A percentile compares a stretch with the other conserved stretches of the same genome.
phyloP scores from a whole-genome alignment of 2,113 vertebrate genomes.

The Bos taurus region ARS-UCD2.0 NC_037333.1:56937501-56938000 shows the following conservation, averaged over 20 bases:
- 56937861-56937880: not conserved
- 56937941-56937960: not conserved
- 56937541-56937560: not conserved
- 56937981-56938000: not conserved
- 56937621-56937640: not conserved
- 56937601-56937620: not conserved
- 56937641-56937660: not conserved
- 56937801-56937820: not conserved
- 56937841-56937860: rapidly evolving
- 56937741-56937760: not conserved
- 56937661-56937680: not conserved
- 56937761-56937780: not conserved
- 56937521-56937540: not conserved
- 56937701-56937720: not conserved
- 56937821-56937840: not conserved
- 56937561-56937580: not conserved
- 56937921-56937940: not conserved
- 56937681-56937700: not conserved
- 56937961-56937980: not conserved
- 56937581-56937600: not conserved
- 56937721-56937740: not conserved
- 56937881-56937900: not conserved
- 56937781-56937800: not conserved
- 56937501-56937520: not conserved
- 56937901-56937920: not conserved